Conservation (phyloP, 2,888 invertebrate genomes). For the Lottia scabra region DNA sequence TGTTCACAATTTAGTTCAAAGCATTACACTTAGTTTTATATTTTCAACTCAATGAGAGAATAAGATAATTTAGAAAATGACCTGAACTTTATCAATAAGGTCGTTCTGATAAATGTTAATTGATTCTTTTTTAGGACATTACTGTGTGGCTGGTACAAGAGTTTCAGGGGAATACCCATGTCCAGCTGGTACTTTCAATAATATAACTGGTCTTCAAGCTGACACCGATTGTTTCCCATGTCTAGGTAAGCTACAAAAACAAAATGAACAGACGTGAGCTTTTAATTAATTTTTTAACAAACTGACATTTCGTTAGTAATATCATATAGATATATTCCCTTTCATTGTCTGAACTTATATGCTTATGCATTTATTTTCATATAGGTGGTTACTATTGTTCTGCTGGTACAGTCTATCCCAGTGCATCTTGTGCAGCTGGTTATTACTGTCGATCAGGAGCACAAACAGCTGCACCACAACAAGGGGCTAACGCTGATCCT, state of each 20-base stretch:
- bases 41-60: too few relatives aligned
- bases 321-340: too few relatives aligned
- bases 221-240: slow-evolving; percentile 55
- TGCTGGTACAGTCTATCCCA: slow-evolving; percentile 55
- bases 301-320: too few relatives aligned
- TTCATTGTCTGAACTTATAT: too few relatives aligned
- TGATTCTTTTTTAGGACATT: slow-evolving; percentile 44
- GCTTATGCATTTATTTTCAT: too few relatives aligned
- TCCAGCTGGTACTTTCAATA: slow-evolving; percentile 59
- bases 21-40: too few relatives aligned
- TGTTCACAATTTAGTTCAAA: too few relatives aligned
- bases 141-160: slow-evolving; percentile 56
- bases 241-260: slow-evolving; percentile 40
- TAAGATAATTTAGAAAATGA: too few relatives aligned
- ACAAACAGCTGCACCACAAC: slow-evolving; percentile 53
- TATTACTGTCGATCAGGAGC: slow-evolving; percentile 59
- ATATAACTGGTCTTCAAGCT: slow-evolving; percentile 52
- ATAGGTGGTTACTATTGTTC: slow-evolving; percentile 62
- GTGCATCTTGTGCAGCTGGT: slow-evolving; percentile 52
- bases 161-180: slow-evolving; percentile 50
- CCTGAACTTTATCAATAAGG: too few relatives aligned
- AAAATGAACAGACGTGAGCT: too few relatives aligned
- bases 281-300: too few relatives aligned
- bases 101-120: too few relatives aligned
- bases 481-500: slow-evolving; percentile 53